Base-by-base conservation (phyloP, 2,113 vertebrate species). In the Lepus americanus region DNA sequence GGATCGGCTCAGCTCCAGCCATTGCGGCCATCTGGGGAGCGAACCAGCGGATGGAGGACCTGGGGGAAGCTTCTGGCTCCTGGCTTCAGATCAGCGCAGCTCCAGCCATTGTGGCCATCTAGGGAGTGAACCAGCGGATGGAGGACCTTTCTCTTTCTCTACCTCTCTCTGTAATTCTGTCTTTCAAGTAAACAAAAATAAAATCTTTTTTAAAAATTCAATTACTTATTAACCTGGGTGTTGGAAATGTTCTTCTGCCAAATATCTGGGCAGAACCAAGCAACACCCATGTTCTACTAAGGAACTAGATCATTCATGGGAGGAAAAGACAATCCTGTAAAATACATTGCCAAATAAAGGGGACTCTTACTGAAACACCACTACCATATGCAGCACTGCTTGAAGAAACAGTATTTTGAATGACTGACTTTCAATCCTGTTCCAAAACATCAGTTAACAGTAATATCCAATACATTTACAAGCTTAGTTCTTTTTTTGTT, bases 191-290 rank as follows among this genome's bases (percentile, higher is more conserved):
- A 44, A 44, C 44, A 44, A 44, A 44, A 44, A 44, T 44, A 44
- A 44, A 44, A 44, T 44, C 44, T 44, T 44, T 44, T 44, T 44
- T 44, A 44, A 92, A 93, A 94, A 94, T 81, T 20, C 36, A 80
- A 69, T 82, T 92, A 79, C 66, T 51, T 90, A 61, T 77, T 80
- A 89, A 84, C 0, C 1, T 61, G 14, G 27, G 29, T 88, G 31
- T 53, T 94, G 59, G 59, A 78, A 94, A 66, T 36, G 74, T 27
- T 53, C 53, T 93, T 94, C 89, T 87, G 74, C 76, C 92, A 96
- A 93, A 77, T 84, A 93, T 93, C 78, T 80, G 33, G 39, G 49
- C 86, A 95, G 64, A 90, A 69, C n/a, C 81, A 76, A 95, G 31
- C 53, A 49, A 80, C 33, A 86, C 63, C 7, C 25, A 70, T 23